A percentile compares a stretch with the other conserved stretches of the same genome.
These are phyloP conservation scores for Riptortus pedestris DNA, from an alignment of 1,140 invertebrate genomes.

Conservation along the genomic window DNA sequence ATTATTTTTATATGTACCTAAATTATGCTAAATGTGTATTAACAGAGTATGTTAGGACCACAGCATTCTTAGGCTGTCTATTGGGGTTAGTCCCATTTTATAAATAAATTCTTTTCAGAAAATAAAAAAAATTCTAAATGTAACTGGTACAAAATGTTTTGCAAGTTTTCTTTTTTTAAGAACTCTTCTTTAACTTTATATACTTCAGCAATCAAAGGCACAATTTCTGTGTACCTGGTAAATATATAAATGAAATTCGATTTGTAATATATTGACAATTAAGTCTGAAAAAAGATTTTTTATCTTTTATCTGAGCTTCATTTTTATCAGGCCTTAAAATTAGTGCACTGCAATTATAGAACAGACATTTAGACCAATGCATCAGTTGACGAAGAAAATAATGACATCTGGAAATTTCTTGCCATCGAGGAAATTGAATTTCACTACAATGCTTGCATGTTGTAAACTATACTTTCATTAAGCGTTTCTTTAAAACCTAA, in stretches of 20 bases:
- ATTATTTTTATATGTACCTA: conserved; percentile 18
- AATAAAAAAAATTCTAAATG: conserved; percentile 13
- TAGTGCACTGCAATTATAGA: conserved; percentile 6
- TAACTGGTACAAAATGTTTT: conserved; percentile 12
- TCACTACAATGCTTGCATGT: no score
- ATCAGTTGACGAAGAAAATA: conserved; percentile 2
- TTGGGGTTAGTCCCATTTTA: background rate
- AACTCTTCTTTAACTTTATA: conserved; percentile 6
- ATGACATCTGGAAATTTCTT: background rate
- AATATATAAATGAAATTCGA: background rate
- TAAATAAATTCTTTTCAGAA: background rate
- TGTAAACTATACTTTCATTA: no score
- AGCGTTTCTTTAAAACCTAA: background rate
- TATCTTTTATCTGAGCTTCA: conserved; percentile 16
- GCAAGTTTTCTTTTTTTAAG: background rate
- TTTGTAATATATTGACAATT: background rate
- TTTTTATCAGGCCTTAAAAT: conserved; percentile 17
- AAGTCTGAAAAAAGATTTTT: conserved; percentile 13
- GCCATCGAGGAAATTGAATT: background rate
- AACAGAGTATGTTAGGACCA: conserved; percentile 13
- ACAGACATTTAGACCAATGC: conserved; percentile 4
- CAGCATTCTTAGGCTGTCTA: conserved; percentile 9
- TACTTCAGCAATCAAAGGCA: conserved; percentile 16
- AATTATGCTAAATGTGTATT: conserved; percentile 18
- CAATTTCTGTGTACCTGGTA: conserved; percentile 21